Conservation (phyloP, 2,888 invertebrate species). For the Nematopogon swammerdamellus region DNA sequence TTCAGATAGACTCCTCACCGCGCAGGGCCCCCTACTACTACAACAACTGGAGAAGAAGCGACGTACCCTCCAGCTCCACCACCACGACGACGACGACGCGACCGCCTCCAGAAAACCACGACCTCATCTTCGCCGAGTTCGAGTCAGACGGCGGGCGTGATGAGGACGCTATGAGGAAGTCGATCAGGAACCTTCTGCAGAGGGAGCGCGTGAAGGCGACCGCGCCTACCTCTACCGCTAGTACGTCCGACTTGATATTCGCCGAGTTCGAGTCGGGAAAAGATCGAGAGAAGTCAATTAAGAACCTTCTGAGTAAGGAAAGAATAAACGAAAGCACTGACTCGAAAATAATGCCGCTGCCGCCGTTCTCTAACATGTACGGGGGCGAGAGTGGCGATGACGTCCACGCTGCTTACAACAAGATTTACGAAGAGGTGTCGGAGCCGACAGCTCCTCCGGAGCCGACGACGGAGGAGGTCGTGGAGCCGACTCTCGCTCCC, state of each 20-base stretch:
- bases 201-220: conserved; percentile 28
- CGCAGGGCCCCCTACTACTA: conserved; percentile 39
- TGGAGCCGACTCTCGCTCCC: conserved; percentile 14
- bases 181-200: conserved; percentile 37
- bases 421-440: not conserved
- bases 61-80: conserved; percentile 17
- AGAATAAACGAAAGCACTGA: conserved; percentile 18
- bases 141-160: conserved; percentile 28
- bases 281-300: conserved; percentile 33
- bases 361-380: conserved; percentile 1
- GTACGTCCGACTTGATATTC: conserved; percentile 35
- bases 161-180: conserved; percentile 22
- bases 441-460: not conserved
- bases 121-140: conserved; percentile 47
- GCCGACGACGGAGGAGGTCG: not conserved
- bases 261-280: conserved; percentile 41
- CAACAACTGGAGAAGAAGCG: conserved; percentile 44
- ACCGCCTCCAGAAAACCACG: conserved; percentile 25
- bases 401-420: not conserved
- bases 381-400: not conserved
- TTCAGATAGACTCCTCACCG: conserved; percentile 24
- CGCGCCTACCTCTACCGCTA: conserved; percentile 21
- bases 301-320: conserved; percentile 38
- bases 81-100: not conserved
- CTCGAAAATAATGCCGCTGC: not conserved